Base-by-base conservation (phyloP, 2,888 invertebrate species). In the Endotricha flammealis region DNA sequence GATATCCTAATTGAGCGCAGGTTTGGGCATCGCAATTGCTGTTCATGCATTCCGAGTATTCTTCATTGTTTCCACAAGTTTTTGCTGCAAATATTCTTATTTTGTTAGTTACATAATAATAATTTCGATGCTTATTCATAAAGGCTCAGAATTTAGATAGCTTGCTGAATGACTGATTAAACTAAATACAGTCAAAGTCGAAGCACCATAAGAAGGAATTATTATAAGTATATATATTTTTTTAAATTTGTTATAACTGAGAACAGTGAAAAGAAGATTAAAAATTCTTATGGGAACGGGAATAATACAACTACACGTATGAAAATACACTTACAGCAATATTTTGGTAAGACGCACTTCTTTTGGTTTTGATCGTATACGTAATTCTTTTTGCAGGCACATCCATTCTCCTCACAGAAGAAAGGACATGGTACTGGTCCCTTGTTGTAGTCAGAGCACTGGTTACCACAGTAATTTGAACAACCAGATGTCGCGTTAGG, bases 401-500 rank as follows among this genome's bases (percentile, higher is more conserved):
- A 54, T 1, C 29, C 39, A 13, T 54, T 46, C 1, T 20, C 0
- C 1, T 38, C 1, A 27, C 51, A 57, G 3, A 39, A 4, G 4
- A 11, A 3, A 0, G 12, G 1, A 12, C 57, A 57, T 1, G 4
- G 4, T 3, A 22, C 6, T 2, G 33, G 31, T 1, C 27, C 36
- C 2, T 37, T 42, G 1, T 45, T 42, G 12, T 46, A 42, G 8
- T 50, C 27, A 1, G 51, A 39, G 27, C 57, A 58, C 4, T 25
- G 44, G 13, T 23, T 42, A 1, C 37, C 44, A n/a, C 62, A 62
- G 34, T 56, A 44, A 1, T 36, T 13, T 2, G 53, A 50, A 41
- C 60, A 60, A 9, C 59, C 56, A n/a, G 49, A 12, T 33, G 33
- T 22, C 0, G 61, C 59, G n/a, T 57, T 46, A 2, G 33, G 33